Base-by-base conservation (phyloP, 2,888 invertebrate species). In the Apoderus coryli region DNA sequence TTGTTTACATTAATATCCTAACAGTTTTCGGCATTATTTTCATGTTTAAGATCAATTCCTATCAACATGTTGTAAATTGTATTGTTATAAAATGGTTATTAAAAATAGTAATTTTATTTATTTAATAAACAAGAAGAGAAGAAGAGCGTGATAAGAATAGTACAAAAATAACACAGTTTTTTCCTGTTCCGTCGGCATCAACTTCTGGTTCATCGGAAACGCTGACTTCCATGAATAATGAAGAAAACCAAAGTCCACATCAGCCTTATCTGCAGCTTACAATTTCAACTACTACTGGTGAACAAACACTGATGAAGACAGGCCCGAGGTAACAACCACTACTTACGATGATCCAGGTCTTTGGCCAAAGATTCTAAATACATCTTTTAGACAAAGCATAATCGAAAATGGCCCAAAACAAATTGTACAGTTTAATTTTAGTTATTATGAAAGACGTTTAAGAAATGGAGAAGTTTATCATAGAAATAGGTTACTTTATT, bases 391-490 rank as follows among this genome's bases (percentile, higher is more conserved):
- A 19, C 19, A 19, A 19, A n/a, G 6, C n/a, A 7, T 19, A 19
- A 19, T 19, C 19, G 19, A 19, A 19, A 19, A 19, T 19, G n/a
- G 6, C n/a, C 19, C 19, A 19, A 19, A 19, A 19, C 19, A 19
- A 19, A n/a, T 19, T 19, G 19, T 19, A 19, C 6, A 19, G 6
- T 19, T 7, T n/a, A 19, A 19, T 19, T 19, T 19, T 19, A 19
- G 7, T 19, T 19, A 19, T 19, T 19, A 19, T 19, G 19, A 19
- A 19, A 19, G 19, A 19, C 19, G 19, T 19, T 19, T 19, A 19
- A 19, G n/a, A 19, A 19, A 19, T n/a, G 7, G 19, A 6, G 19
- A 19, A 19, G n/a, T 7, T 7, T 19, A 19, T 19, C 7, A 7
- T 19, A 19, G 19, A 19, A 19, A 19, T n/a, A 7, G 19, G 19